These are phyloP conservation scores for Manduca sexta DNA, from an alignment of 1,140 invertebrate species.

Conservation along the genomic window DNA sequence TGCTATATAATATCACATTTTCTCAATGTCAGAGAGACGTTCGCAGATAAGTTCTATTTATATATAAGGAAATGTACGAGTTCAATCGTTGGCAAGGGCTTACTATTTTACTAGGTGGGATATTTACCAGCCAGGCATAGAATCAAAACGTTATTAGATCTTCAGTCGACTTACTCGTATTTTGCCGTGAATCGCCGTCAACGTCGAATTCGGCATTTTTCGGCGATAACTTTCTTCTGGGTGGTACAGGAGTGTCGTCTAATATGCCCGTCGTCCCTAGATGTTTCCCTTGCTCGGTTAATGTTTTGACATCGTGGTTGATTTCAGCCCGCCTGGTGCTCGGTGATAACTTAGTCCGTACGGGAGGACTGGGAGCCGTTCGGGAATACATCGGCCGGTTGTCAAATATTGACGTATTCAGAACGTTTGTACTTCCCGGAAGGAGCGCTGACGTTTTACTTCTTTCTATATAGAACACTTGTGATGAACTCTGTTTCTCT, in stretches of 20 bases:
- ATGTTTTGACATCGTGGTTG: conserved; percentile 32
- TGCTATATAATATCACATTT: too few relatives aligned
- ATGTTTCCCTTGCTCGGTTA: conserved; percentile 38
- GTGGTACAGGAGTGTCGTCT: conserved; percentile 44
- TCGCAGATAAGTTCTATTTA: too few relatives aligned
- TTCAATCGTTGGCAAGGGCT: too few relatives aligned
- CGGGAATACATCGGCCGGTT: conserved; percentile 54
- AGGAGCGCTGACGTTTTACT: conserved; percentile 64
- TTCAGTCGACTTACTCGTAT: conserved; percentile 22
- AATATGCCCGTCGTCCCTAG: conserved; percentile 46
- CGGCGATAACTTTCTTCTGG: conserved; percentile 53
- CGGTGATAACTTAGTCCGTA: conserved; percentile 59
- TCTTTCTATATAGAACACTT: conserved; percentile 50
- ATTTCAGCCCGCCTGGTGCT: conserved; percentile 42
- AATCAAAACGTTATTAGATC: conserved; percentile 53
- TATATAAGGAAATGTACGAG: too few relatives aligned
- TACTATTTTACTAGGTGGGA: too few relatives aligned
- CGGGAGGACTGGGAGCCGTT: conserved; percentile 64
- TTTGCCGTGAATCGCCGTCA: conserved; percentile 17
- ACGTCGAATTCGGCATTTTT: conserved; percentile 30
- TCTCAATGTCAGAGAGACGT: too few relatives aligned
- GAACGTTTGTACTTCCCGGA: conserved; percentile 39
- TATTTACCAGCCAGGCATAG: too few relatives aligned
- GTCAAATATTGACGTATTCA: conserved; percentile 62
- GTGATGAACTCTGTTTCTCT: conserved; percentile 14